Conservation (phyloP, 2,888 invertebrate genomes). For the Meiosimyza decipiens region DNA sequence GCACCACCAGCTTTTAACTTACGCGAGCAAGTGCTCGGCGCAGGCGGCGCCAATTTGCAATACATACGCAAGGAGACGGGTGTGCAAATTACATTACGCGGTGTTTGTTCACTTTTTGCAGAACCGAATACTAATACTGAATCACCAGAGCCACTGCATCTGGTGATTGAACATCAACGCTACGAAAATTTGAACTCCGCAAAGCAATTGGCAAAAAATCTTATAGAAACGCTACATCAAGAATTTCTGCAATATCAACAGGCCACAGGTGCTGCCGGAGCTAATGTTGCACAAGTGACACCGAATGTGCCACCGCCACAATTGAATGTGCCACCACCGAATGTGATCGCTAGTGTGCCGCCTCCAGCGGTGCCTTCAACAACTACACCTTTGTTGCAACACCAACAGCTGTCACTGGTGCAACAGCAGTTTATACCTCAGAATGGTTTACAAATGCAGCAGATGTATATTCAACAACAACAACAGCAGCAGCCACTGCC, state of each 20-base stretch:
- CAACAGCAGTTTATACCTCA: conserved; percentile 26
- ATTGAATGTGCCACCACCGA: conserved; percentile 22
- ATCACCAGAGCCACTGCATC: conserved; percentile 78
- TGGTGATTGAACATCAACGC: conserved; percentile 80
- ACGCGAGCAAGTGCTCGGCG: conserved; percentile 78
- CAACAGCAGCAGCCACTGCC: neutral
- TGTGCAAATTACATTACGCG: conserved; percentile 78
- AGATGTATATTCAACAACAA: conserved; percentile 20
- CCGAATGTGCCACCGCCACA: conserved; percentile 3
- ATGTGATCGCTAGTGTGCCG: conserved; percentile 19
- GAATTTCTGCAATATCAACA: conserved; percentile 64
- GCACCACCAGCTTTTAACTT: conserved; percentile 81
- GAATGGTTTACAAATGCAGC: conserved; percentile 29
- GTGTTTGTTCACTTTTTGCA: conserved; percentile 74
- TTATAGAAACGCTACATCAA: conserved; percentile 81
- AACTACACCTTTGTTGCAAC: conserved; percentile 6
- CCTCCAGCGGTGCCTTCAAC: neutral
- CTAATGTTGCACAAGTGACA: conserved; percentile 13
- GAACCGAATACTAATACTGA: conserved; percentile 71
- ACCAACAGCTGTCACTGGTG: conserved; percentile 16
- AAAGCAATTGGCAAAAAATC: conserved; percentile 78
- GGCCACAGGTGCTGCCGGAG: neutral
- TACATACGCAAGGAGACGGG: conserved; percentile 82
- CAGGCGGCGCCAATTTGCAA: conserved; percentile 77
- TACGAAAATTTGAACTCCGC: conserved; percentile 72